phyloP scores from a whole-genome alignment of 2,888 invertebrate genomes.

The Synanthedon formicaeformis region DNA sequence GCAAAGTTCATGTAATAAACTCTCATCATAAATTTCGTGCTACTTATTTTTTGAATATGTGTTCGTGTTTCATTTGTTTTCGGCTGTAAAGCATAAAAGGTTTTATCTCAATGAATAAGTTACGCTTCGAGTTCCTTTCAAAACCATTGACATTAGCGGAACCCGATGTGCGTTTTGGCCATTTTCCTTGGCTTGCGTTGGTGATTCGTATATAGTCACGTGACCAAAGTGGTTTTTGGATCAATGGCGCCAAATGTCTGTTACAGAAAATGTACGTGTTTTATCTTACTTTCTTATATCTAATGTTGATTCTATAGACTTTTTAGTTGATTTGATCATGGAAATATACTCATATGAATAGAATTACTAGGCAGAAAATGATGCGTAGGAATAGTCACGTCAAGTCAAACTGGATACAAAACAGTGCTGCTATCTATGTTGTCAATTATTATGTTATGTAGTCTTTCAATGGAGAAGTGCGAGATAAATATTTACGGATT shows the following conservation, averaged over 20 bases:
- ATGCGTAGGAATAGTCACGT: conserved; percentile 63
- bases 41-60: conserved; percentile 50
- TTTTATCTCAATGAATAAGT: conserved; percentile 52
- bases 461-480: conserved; percentile 73
- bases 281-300: conserved; percentile 24
- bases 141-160: conserved; percentile 65
- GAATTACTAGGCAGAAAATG: conserved; percentile 27
- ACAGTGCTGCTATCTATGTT: conserved; percentile 83
- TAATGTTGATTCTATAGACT: conserved; percentile 10
- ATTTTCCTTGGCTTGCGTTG: conserved; percentile 71
- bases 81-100: conserved; percentile 31
- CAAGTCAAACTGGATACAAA: conserved; percentile 71
- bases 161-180: conserved; percentile 70
- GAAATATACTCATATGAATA: conserved; percentile 23
- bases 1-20: conserved; percentile 55
- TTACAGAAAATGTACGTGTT: conserved; percentile 65
- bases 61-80: conserved; percentile 44
- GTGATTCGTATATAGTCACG: conserved; percentile 71
- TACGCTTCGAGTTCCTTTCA: conserved; percentile 55
- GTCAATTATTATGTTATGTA: conserved; percentile 78
- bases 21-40: conserved; percentile 45
- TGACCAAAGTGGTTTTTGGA: conserved; percentile 65
- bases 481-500: conserved; percentile 74
- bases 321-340: conserved; percentile 7
- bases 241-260: conserved; percentile 71